phyloP scores from a whole-genome alignment of 2,888 invertebrate genomes.

The Hecatera dysodea region DNA sequence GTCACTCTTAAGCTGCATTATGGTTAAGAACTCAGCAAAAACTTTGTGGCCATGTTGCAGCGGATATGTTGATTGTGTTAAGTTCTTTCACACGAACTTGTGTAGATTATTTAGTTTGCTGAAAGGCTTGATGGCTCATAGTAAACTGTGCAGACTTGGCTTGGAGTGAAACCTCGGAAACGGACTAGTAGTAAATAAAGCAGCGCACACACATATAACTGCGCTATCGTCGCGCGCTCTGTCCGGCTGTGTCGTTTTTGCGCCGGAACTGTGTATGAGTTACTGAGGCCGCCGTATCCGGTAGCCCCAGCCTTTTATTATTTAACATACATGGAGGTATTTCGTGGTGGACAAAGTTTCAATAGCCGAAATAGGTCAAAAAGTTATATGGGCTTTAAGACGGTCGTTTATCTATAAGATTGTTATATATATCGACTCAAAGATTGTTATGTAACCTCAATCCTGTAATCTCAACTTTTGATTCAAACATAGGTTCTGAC shows the following conservation, averaged over 20 bases:
- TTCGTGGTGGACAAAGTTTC: conserved; percentile 65
- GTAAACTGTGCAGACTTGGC: conserved; percentile 55
- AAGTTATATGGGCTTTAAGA: conserved; percentile 38
- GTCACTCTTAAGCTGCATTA: conserved; percentile 1
- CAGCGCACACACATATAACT: conserved; percentile 74
- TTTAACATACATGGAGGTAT: conserved; percentile 73
- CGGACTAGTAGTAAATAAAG: conserved; percentile 79
- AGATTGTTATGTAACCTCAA: background rate
- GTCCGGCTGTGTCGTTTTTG: conserved; percentile 84
- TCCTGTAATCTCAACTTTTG: background rate
- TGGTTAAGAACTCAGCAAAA: background rate
- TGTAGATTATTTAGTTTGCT: conserved; percentile 57
- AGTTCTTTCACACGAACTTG: conserved; percentile 31
- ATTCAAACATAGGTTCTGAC: background rate
- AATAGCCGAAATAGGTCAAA: conserved; percentile 62
- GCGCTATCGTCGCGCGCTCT: conserved; percentile 76
- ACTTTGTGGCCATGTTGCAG: conserved; percentile 18
- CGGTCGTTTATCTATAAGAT: conserved; percentile 8
- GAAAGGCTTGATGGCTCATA: conserved; percentile 51
- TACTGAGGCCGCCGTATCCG: conserved; percentile 82
- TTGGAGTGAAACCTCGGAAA: conserved; percentile 73
- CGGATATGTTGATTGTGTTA: background rate
- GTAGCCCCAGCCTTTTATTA: conserved; percentile 75
- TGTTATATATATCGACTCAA: conserved; percentile 2
- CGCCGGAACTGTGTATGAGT: conserved; percentile 87